Percentiles rank a stretch among this genome's conserved stretches.
Conservation (phyloP, 2,113 vertebrate genomes). For the Stegostoma tigrinum region DNA sequence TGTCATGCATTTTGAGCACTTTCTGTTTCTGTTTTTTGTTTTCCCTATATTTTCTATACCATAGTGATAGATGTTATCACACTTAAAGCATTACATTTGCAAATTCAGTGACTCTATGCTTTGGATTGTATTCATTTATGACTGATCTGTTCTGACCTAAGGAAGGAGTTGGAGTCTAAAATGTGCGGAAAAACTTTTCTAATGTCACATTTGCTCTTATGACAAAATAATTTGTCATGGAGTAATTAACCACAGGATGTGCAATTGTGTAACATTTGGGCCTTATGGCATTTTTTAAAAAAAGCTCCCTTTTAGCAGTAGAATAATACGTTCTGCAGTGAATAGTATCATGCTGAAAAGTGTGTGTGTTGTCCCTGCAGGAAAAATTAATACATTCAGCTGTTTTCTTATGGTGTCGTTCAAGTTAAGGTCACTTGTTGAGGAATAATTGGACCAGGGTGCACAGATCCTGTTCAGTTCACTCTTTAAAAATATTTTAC, state of each 20-base stretch:
- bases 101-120: background rate
- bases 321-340: background rate
- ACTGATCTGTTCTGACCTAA: background rate
- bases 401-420: background rate
- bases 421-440: background rate
- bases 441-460: background rate
- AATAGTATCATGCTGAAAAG: background rate
- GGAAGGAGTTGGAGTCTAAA: background rate
- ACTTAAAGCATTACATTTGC: background rate
- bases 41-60: background rate
- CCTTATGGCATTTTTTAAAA: background rate
- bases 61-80: background rate
- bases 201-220: background rate
- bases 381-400: background rate
- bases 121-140: background rate
- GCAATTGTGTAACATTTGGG: background rate
- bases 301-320: background rate
- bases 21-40: background rate
- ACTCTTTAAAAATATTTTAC: background rate
- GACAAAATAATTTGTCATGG: background rate
- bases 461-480: background rate
- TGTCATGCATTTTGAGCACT: background rate
- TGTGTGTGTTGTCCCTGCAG: background rate
- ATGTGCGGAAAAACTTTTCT: background rate
- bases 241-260: background rate